Percentiles rank a stretch among this genome's conserved stretches.
These are phyloP conservation scores for Sphaerodactylus townsendi DNA, from an alignment of 2,113 vertebrate species.

Conservation along the genomic window DNA sequence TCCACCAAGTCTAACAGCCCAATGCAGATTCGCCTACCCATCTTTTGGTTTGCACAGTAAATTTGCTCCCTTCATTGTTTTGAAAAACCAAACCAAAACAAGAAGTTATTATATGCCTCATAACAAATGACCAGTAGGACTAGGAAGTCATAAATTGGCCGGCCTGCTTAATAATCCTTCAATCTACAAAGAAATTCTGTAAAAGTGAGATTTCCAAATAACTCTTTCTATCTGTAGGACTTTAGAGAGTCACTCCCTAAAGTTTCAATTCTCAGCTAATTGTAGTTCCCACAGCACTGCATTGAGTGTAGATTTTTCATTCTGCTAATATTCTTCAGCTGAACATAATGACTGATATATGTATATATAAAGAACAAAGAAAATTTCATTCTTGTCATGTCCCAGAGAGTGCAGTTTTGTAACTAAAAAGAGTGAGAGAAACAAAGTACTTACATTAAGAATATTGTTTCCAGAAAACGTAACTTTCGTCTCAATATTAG, in stretches of 20 bases:
- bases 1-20: no score
- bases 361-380: not conserved
- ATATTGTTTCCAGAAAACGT: not conserved
- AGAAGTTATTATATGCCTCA: not conserved
- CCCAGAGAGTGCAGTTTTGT: not conserved
- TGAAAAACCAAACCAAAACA: not conserved
- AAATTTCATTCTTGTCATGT: not conserved
- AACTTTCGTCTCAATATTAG: not conserved
- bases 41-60: no score
- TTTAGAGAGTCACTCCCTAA: not conserved
- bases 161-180: not conserved
- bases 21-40: no score
- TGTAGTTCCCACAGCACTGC: not conserved
- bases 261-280: not conserved
- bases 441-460: slow-evolving; percentile 21
- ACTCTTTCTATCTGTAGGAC: not conserved
- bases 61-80: not conserved
- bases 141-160: not conserved
- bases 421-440: not conserved
- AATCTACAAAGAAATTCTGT: not conserved
- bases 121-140: not conserved
- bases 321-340: not conserved
- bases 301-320: not conserved
- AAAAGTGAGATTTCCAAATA: not conserved
- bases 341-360: not conserved